These are phyloP conservation scores for Oreonectes daqikongensis DNA, from an alignment of 2,797 vertebrate genomes.

Conservation along the genomic window DNA sequence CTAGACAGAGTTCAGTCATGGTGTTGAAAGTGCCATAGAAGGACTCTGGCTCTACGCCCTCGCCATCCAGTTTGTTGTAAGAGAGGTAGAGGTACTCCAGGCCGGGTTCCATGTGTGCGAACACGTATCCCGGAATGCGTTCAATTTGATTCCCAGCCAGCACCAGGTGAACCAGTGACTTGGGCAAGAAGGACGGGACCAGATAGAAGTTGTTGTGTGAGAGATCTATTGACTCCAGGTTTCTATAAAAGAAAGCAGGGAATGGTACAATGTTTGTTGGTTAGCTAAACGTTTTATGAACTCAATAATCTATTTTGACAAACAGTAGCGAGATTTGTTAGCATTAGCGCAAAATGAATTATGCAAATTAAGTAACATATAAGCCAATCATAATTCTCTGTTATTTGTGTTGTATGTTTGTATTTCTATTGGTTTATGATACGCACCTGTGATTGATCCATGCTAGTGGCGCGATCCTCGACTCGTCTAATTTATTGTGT, in stretches of 20 bases:
- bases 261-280: background rate
- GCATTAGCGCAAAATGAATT: no score
- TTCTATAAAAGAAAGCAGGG: constrained; percentile 72
- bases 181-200: constrained; percentile 93
- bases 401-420: background rate
- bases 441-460: constrained; percentile 95
- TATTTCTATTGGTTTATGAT: background rate
- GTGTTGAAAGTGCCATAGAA: constrained; percentile 89
- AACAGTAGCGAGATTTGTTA: no score
- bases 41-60: constrained; percentile 86
- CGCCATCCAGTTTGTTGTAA: constrained; percentile 87
- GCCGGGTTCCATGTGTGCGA: constrained; percentile 94
- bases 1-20: constrained; percentile 91
- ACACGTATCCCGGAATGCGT: constrained; percentile 93
- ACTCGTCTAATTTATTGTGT: constrained; percentile 92
- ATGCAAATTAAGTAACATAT: background rate
- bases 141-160: constrained; percentile 93
- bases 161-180: constrained; percentile 88
- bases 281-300: background rate
- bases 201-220: constrained; percentile 92
- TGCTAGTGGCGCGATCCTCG: constrained; percentile 87
- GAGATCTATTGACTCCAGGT: constrained; percentile 93
- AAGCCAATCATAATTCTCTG: background rate
- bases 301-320: no score
- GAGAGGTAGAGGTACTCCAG: constrained; percentile 96